Evolutionary conservation across 2,888 invertebrate genomes (phyloP).

Genomic region (Nephrotoma appendiculata): DNA sequence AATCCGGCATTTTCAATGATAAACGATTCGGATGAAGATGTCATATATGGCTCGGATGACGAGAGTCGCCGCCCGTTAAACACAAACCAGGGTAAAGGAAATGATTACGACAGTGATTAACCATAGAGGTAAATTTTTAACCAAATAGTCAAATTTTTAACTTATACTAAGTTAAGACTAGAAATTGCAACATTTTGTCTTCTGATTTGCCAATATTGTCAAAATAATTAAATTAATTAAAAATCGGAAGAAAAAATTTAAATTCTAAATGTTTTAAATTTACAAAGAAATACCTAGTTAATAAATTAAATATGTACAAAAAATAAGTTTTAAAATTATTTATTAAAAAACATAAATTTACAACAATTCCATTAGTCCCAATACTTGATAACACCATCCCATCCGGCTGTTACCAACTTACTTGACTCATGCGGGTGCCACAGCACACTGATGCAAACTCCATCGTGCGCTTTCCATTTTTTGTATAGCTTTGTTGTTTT

Average conservation of each 20-base stretch:
- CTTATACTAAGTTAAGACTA: not conserved
- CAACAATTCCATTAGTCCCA: constrained; percentile 63
- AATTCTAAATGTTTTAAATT: not conserved
- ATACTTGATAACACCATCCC: constrained; percentile 97
- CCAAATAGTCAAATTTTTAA: not conserved
- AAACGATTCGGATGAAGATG: constrained; percentile 95
- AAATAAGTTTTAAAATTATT: not conserved
- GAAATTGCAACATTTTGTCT: not conserved
- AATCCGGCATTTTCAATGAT: constrained; percentile 97
- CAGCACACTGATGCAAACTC: constrained; percentile 82
- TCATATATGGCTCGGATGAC: constrained; percentile 86
- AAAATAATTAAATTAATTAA: not conserved
- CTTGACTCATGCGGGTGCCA: constrained; percentile 99
- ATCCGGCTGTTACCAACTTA: constrained; percentile 93
- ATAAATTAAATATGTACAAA: not conserved
- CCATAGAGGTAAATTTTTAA: not conserved
- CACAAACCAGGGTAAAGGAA: constrained; percentile 40
- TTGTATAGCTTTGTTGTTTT: constrained; percentile 96
- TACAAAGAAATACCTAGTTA: not conserved
- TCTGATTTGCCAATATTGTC: not conserved
- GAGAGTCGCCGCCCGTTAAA: constrained; percentile 71
- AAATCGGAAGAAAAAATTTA: not conserved
- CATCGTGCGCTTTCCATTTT: constrained; percentile 99
- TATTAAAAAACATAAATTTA: not conserved
- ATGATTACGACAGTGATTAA: constrained; percentile 59